Evolutionary conservation across 2,888 invertebrate species (phyloP), one percentile per base, ranked within the genome.

Genomic region (Coenonympha glycerion): DNA sequence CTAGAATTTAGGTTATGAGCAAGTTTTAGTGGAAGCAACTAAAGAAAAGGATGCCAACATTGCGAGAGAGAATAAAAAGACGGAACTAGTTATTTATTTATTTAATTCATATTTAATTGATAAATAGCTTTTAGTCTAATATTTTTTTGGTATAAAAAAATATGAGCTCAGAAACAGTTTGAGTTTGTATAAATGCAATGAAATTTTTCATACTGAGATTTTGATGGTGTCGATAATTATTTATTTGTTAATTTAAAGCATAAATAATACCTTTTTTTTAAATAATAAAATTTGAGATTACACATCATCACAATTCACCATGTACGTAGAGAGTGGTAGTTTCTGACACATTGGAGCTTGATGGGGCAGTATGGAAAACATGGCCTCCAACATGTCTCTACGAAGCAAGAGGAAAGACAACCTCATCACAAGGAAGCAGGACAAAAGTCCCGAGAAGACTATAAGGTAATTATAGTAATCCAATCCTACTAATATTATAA

Each of bases 21-120:
- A 65, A 64, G 63, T 62, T 67, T 57, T 66, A 65, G 64, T 53
- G 64, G 24, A 15, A 45, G 22, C n/a, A 39, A 39, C 19, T 6
- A 11, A 15, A 24, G 24, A 39, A 24, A 63, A 76, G 76, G 69
- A 84, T 83, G 85, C 77, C 78, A 84, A 84, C 65, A 63, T 63
- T 69, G 67, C 57, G 85, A 86, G 86, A 86, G 86, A 87, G 86
- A 87, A 80, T 66, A 57, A 84, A 82, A 86, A 87, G 87, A 86
- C 86, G 81, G 78, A 86, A 69, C 60, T 82, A 83, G 74, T 73
- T 77, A 80, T 81, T 82, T 83, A 83, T 83, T 84, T 76, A 73
- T 66, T 73, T 53, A 67, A 65, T 15, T 31, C 54, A 62, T 39
- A 39, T 39, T 53, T 55, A 58, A 62, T 66, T 65, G 64, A 75